Evolutionary conservation across 2,888 invertebrate species (phyloP), one percentile per base, ranked within the genome.

Genomic region (Nematopogon swammerdamellus): DNA sequence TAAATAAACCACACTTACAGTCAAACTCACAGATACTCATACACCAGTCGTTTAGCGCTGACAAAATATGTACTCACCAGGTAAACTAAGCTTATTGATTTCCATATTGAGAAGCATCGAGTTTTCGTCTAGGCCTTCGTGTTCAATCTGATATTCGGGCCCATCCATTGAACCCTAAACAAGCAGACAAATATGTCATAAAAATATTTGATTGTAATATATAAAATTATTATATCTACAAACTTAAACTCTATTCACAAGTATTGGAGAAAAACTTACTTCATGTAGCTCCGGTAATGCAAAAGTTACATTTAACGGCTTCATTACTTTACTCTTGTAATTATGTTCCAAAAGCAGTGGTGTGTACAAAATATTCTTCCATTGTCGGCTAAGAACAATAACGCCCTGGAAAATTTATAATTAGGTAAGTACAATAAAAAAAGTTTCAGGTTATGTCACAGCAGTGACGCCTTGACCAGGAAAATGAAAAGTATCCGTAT

Each of bases 301-400:
- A 68, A 95, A 95, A 1, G 93, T 91, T 1, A 95, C 93, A 63
- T 93, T 95, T 54, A 94, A 82, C 2, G 92, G 91, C 59, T 89
- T 88, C 59, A 89, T 83, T 53, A 89, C 84, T 64, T 92, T 91
- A 52, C 87, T 88, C 79, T 92, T 92, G 64, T 93, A 91, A 67
- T 92, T 93, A 65, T 94, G 92, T 60, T 93, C 93, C 49, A 95
- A 83, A 43, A 97, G 77, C 54, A 95, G 80, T 0, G 97, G 97
- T 57, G 96, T 96, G 67, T 97, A 96, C 18, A 97, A 76, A 2
- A 94, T 91, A 68, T 95, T 96, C 74, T 97, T 97, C 97, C 97
- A 97, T 66, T 97, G 97, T 1, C 97, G 85, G 61, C 95, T 95
- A 49, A 97, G 80, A 19, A 97, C 97, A 64, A 97, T 92, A n/a